phyloP scores from a whole-genome alignment of 2,888 invertebrate genomes.

The Orchesella flavescens region DNA sequence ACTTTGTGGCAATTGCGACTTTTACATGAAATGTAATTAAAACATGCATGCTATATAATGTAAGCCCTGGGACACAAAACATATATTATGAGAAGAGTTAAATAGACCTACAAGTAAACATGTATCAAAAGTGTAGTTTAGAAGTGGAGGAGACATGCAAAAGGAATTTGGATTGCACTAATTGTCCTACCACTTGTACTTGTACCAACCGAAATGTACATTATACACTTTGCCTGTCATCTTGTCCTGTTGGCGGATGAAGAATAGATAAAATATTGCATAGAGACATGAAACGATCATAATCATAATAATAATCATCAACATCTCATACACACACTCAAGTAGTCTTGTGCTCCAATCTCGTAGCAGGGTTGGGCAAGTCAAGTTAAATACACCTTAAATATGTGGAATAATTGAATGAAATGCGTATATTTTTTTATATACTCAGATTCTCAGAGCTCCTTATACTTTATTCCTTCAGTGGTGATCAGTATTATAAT shows the following conservation, averaged over 20 bases:
- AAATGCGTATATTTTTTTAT: not conserved
- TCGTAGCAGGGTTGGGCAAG: constrained; percentile 8
- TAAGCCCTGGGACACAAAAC: not conserved
- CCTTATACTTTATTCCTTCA: too few relatives aligned
- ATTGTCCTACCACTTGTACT: constrained; percentile 25
- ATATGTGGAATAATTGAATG: constrained; percentile 2
- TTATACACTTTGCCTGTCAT: constrained; percentile 29
- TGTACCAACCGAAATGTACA: not conserved
- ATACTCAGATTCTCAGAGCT: too few relatives aligned
- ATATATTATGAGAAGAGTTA: too few relatives aligned
- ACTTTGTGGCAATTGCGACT: constrained; percentile 26
- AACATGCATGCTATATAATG: constrained; percentile 5
- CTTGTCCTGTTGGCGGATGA: not conserved
- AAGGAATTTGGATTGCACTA: constrained; percentile 15
- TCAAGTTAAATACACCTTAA: not conserved
- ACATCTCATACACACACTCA: not conserved
- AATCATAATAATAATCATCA: constrained; percentile 34
- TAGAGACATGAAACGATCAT: constrained; percentile 45
- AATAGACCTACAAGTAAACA: too few relatives aligned
- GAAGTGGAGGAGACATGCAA: not conserved
- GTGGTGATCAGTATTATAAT: not conserved
- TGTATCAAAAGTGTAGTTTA: too few relatives aligned
- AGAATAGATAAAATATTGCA: constrained; percentile 35
- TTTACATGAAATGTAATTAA: constrained; percentile 32
- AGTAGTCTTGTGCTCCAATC: constrained; percentile 5